Percentiles rank a stretch among this genome's conserved stretches.
phyloP scores from a whole-genome alignment of 2,797 vertebrate genomes.

The Buceros bicornis region DNA sequence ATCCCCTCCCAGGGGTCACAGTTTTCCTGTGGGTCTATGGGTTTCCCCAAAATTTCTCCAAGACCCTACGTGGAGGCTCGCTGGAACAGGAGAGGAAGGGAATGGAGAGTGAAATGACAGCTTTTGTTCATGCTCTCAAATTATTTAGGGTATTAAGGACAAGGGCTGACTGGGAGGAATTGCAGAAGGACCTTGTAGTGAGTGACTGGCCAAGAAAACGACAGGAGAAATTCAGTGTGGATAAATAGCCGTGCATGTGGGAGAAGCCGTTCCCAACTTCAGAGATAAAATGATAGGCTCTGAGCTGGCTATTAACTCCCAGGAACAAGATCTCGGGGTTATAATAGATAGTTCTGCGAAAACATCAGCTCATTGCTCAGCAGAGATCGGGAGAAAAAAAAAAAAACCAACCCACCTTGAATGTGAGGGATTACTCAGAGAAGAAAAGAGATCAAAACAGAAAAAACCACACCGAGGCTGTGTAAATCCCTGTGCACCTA shows the following conservation, averaged over 20 bases:
- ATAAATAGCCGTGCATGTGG: background rate
- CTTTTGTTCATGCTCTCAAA: background rate
- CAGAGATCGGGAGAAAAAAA: background rate
- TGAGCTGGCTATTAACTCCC: conserved; percentile 39
- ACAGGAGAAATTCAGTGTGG: background rate
- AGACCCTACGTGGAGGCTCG: background rate
- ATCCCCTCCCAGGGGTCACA: background rate
- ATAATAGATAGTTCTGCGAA: conserved; percentile 9
- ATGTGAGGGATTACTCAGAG: conserved; percentile 57
- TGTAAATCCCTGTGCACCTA: background rate
- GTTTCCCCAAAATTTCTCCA: background rate
- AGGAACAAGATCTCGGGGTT: conserved; percentile 42
- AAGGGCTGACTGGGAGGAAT: conserved; percentile 1
- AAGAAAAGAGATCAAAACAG: conserved; percentile 27
- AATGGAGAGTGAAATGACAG: background rate
- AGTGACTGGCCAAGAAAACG: conserved; percentile 46
- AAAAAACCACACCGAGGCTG: background rate
- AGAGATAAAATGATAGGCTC: conserved; percentile 45
- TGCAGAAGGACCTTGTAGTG: conserved; percentile 20
- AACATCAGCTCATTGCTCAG: conserved; percentile 61
- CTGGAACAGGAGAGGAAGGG: background rate
- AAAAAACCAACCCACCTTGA: background rate
- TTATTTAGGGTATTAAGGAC: conserved; percentile 24
- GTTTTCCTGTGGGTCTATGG: accelerated
- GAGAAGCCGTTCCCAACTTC: conserved; percentile 30